These are phyloP conservation scores for Laspeyria flexula DNA, from an alignment of 2,888 invertebrate species.

Conservation along the genomic window DNA sequence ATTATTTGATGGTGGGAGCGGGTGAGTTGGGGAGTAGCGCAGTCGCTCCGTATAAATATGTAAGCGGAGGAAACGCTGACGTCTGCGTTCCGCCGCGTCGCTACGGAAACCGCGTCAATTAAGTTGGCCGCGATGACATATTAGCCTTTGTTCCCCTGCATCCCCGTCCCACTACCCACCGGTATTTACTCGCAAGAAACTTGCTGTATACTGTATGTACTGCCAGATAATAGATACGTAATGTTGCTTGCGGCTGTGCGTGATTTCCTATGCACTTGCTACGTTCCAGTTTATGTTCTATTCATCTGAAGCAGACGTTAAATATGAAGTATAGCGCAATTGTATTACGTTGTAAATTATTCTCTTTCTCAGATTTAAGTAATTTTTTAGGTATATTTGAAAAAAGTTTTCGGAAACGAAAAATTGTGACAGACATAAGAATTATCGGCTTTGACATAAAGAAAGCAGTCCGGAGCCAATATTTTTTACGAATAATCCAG, in stretches of 20 bases:
- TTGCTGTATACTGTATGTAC: slow-evolving; percentile 44
- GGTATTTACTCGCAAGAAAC: slow-evolving; percentile 70
- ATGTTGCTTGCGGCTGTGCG: slow-evolving; percentile 42
- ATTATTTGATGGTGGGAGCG: slow-evolving; percentile 45
- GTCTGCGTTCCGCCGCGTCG: slow-evolving; percentile 80
- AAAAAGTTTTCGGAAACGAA: too few relatives aligned
- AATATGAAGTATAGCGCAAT: slow-evolving; percentile 24
- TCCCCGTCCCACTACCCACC: slow-evolving; percentile 52
- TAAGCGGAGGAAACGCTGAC: slow-evolving; percentile 79
- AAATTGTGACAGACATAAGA: slow-evolving; percentile 8
- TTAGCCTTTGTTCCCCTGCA: slow-evolving; percentile 79
- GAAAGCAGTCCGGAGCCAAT: slow-evolving; percentile 9
- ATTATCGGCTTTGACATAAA: slow-evolving; percentile 9
- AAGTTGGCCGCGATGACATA: slow-evolving; percentile 83
- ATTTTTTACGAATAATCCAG: slow-evolving; percentile 21
- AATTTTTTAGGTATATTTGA: neutral
- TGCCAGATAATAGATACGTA: slow-evolving; percentile 50
- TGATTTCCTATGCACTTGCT: slow-evolving; percentile 46
- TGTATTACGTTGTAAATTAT: slow-evolving; percentile 17
- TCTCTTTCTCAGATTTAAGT: neutral
- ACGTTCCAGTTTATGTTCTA: slow-evolving; percentile 40
- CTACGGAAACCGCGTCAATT: slow-evolving; percentile 85
- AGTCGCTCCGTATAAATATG: slow-evolving; percentile 76
- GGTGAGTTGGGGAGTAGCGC: slow-evolving; percentile 35
- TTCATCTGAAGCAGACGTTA: slow-evolving; percentile 32